Evolutionary conservation across 2,888 invertebrate species (phyloP).

Genomic region (Drosophila nr. perissopoda): DNA sequence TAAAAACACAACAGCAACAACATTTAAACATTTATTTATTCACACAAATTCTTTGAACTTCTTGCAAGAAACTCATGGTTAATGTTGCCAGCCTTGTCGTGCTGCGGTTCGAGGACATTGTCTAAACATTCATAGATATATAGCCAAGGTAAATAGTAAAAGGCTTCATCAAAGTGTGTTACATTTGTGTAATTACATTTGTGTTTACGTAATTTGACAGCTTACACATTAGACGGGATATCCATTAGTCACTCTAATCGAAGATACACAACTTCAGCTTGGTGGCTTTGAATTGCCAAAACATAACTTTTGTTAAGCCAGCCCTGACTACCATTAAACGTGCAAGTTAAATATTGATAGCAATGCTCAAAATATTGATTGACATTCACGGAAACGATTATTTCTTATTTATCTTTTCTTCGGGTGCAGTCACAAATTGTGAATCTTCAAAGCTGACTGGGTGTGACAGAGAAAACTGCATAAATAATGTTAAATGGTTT

Average conservation of each 20-base stretch:
- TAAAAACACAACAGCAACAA: not conserved
- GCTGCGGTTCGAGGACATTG: not conserved
- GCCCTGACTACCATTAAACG: not conserved
- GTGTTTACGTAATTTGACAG: not conserved
- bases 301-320: not conserved
- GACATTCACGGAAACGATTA: not conserved
- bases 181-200: not conserved
- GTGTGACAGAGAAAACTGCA: not conserved
- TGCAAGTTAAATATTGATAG: not conserved
- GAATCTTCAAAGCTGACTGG: not conserved
- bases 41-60: constrained; percentile 31
- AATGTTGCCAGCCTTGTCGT: constrained; percentile 13
- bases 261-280: not conserved
- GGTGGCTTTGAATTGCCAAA: not conserved
- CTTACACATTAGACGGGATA: not conserved
- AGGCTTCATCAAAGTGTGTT: constrained; percentile 19
- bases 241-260: not conserved
- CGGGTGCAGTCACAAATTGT: not conserved
- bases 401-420: not conserved
- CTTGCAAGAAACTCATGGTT: not conserved
- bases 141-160: constrained; percentile 5
- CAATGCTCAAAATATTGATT: not conserved
- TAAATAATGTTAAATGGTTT: not conserved
- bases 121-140: too few species aligned
- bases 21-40: not conserved